A percentile compares a stretch with the other conserved stretches of the same genome.
phyloP scores from a whole-genome alignment of 2,888 invertebrate genomes.

The Punctoribates punctum region DNA sequence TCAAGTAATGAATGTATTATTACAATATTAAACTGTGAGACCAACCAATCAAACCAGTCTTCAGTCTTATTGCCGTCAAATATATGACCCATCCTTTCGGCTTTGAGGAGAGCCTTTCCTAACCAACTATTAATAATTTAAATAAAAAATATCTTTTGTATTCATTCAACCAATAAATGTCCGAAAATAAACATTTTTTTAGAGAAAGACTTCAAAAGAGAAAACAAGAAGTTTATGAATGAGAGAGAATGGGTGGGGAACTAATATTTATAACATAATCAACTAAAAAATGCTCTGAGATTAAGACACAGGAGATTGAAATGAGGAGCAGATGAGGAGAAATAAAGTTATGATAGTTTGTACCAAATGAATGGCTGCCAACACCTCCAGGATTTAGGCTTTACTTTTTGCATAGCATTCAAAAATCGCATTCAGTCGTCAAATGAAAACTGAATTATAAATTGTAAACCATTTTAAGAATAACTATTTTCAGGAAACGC shows the following conservation, averaged over 20 bases:
- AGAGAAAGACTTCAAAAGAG: too few relatives aligned
- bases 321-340: slow-evolving; percentile 22
- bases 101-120: background rate
- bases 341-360: slow-evolving; percentile 22
- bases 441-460: background rate
- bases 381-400: slow-evolving; percentile 25
- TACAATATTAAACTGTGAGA: slow-evolving; percentile 22
- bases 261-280: background rate
- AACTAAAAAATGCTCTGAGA: background rate
- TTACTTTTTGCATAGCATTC: slow-evolving; percentile 9
- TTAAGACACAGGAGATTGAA: slow-evolving; percentile 17
- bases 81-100: slow-evolving; percentile 22
- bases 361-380: slow-evolving; percentile 29
- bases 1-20: slow-evolving; percentile 24
- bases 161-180: background rate
- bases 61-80: slow-evolving; percentile 15
- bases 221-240: background rate
- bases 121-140: slow-evolving; percentile 21
- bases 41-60: slow-evolving; percentile 19
- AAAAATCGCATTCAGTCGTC: background rate
- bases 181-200: background rate
- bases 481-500: slow-evolving; percentile 28
- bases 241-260: slow-evolving; percentile 19
- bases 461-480: background rate
- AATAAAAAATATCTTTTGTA: slow-evolving; percentile 11